Percentiles rank a stretch among this genome's conserved stretches.
Evolutionary conservation across 2,888 invertebrate genomes (phyloP).

Genomic region (Stenodema calcarata): DNA sequence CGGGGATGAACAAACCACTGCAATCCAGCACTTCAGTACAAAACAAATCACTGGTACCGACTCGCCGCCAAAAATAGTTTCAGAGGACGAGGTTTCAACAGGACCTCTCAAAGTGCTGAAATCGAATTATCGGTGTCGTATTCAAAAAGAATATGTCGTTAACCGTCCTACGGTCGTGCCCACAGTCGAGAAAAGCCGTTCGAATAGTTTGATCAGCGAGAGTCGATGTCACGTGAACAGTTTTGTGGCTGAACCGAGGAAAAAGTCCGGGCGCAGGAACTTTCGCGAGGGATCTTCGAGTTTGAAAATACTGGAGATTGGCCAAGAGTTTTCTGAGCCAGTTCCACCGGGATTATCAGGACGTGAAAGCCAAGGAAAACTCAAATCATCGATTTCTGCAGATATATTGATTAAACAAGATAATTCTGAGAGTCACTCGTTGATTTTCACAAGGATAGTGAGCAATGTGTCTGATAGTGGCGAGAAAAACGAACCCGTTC

Average conservation of each 20-base stretch:
- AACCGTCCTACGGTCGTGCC: not conserved
- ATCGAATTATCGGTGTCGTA: not conserved
- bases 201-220: not conserved
- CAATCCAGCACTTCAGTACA: no score
- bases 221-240: not conserved
- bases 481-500: not conserved
- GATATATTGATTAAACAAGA: not conserved
- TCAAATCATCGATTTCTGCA: not conserved
- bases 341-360: not conserved
- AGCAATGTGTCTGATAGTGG: not conserved
- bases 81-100: not conserved
- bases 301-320: not conserved
- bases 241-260: not conserved
- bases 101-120: not conserved
- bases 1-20: not conserved
- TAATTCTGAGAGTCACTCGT: not conserved
- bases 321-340: not conserved
- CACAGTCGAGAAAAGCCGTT: not conserved
- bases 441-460: not conserved
- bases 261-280: not conserved
- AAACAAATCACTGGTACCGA: not conserved
- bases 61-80: not conserved
- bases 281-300: not conserved
- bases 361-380: not conserved
- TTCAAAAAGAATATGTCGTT: not conserved